Conservation (phyloP, 2,888 invertebrate species). For the Hylaea fasciaria region DNA sequence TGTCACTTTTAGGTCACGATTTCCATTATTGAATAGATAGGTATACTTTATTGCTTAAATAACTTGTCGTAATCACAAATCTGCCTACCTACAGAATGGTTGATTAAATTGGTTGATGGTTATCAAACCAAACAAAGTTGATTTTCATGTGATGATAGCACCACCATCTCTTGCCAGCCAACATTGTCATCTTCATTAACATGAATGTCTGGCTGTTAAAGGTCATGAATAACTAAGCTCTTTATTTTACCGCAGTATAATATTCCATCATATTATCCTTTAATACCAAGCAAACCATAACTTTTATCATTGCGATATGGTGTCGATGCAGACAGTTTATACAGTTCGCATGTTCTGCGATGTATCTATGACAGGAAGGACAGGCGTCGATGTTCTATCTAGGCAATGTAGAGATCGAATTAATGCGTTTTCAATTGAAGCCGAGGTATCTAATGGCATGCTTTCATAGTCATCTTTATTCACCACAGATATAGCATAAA, state of each 20-base stretch:
- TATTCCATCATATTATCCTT: background rate
- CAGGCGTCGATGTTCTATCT: conserved; percentile 33
- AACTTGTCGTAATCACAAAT: conserved; percentile 20
- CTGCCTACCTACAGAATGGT: conserved; percentile 18
- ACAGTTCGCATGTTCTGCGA: conserved; percentile 20
- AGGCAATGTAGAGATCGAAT: conserved; percentile 27
- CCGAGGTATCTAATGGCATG: conserved; percentile 21
- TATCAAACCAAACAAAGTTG: too few relatives aligned
- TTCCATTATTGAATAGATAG: conserved; percentile 27
- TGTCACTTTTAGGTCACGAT: conserved; percentile 32
- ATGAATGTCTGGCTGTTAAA: conserved; percentile 15
- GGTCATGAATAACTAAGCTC: background rate
- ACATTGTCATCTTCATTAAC: conserved; percentile 26
- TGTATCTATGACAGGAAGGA: conserved; percentile 33
- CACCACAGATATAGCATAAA: conserved; percentile 28
- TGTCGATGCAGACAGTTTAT: conserved; percentile 4
- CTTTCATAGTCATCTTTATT: conserved; percentile 21
- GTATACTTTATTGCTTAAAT: conserved; percentile 29
- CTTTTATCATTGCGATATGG: conserved; percentile 11
- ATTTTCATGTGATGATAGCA: background rate
- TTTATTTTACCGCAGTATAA: conserved; percentile 8
- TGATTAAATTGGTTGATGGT: background rate
- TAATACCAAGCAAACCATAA: background rate
- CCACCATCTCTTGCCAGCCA: conserved; percentile 16
- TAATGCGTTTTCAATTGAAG: conserved; percentile 32